Evolutionary conservation across 2,113 vertebrate species (phyloP).

Genomic region (Dissostichus mawsoni): DNA sequence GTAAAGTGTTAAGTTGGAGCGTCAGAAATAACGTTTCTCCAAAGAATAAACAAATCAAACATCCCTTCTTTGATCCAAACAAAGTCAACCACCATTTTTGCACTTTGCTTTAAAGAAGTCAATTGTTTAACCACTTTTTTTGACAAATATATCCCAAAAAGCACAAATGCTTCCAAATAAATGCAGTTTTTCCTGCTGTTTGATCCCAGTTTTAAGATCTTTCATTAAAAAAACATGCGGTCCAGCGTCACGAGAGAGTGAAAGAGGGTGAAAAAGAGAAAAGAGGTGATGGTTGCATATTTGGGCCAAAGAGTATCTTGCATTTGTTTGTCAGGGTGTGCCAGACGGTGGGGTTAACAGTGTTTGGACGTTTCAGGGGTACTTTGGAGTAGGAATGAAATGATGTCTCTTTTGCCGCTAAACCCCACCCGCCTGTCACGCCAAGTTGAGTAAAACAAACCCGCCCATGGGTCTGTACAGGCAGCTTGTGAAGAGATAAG

Average conservation of each 20-base stretch:
- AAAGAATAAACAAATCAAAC: conserved; percentile 8
- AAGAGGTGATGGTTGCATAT: conserved; percentile 33
- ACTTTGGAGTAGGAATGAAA: conserved; percentile 2
- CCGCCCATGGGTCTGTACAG: conserved; percentile 45
- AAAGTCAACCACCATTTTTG: background rate
- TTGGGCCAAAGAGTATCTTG: conserved; percentile 46
- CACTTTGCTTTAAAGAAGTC: background rate
- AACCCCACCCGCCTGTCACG: conserved; percentile 9
- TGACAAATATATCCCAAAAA: background rate
- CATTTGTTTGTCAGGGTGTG: conserved; percentile 19
- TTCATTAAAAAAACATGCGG: background rate
- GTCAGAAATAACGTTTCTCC: background rate
- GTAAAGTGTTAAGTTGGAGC: background rate
- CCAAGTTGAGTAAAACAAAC: conserved; percentile 7
- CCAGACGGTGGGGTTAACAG: conserved; percentile 1
- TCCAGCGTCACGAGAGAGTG: conserved; percentile 16
- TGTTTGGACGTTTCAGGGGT: background rate
- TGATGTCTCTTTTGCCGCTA: background rate
- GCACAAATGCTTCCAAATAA: too few species aligned
- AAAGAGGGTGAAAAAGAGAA: background rate
- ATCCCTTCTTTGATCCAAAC: background rate
- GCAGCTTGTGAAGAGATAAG: conserved; percentile 57
- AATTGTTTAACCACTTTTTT: background rate
- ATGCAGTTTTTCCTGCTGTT: too few species aligned
- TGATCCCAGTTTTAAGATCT: too few species aligned